Base-by-base conservation (phyloP, 1,140 invertebrate species). In the Drosophila oshimai region DNA sequence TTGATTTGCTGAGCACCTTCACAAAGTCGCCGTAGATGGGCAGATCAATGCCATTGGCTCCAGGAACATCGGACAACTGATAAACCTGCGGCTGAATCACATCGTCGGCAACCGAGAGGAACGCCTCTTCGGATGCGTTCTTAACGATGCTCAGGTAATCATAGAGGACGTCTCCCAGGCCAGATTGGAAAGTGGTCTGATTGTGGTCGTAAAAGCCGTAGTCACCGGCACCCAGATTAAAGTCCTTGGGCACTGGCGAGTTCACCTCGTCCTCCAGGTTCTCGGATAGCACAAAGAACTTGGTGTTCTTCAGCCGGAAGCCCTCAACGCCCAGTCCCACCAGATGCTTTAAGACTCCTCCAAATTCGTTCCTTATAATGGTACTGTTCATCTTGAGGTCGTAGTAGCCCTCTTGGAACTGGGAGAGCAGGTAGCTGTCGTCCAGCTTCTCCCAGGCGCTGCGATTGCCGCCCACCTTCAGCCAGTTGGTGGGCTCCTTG, bases 401-500 rank as follows among this genome's bases (percentile, higher is more conserved):
- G 9, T 95, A 95, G 58, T 93, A 92, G 3, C 91, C 91, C 7
- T 91, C 79, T 12, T 92, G 84, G 61, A 94, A 94, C 70, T 92
- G 93, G 81, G 93, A 94, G 26, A 68, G 93, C 91, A 91, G 94
- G 95, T 89, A 92, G 95, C 89, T 95, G 91, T 51, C 92, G 90
- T 26, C 84, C 46, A 47, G 83, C 53, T 67, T 93, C 50, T 90
- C 91, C 95, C 95, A 96, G 6, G 94, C 94, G 1, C 92, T 92
- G 9, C 87, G 91, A 34, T 92, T 93, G 9, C 77, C 77, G 62
- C 64, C 68, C 13, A 90, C 60, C 41, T 89, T 91, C 90, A 95
- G 94, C 96, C 95, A 97, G 84, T 95, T 95, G 76, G 95, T 96
- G n/a, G 95, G 95, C 22, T 91, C 34, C 18, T 0, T 28, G 28